Evolutionary conservation across 2,113 vertebrate genomes (phyloP).

Genomic region (Phrynosoma platyrhinos): DNA sequence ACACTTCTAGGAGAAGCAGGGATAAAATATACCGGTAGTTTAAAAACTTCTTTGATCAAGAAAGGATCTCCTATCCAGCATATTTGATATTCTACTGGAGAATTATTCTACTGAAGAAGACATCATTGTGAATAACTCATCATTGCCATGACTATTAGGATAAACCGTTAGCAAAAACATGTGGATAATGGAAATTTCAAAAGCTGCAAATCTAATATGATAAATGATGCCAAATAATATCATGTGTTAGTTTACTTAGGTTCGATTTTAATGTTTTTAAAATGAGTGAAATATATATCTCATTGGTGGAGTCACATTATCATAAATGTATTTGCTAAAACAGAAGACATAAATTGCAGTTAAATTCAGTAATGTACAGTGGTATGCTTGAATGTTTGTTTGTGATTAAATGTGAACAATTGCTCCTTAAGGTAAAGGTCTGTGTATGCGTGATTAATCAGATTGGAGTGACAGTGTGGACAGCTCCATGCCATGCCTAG

Average conservation of each 20-base stretch:
- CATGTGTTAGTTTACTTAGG: slow-evolving; percentile 67
- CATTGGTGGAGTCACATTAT: slow-evolving; percentile 67
- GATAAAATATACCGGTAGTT: slow-evolving; percentile 55
- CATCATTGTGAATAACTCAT: slow-evolving; percentile 63
- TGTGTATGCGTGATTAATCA: slow-evolving; percentile 83
- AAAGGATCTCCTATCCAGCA: slow-evolving; percentile 46
- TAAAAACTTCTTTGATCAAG: slow-evolving; percentile 42
- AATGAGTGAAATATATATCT: slow-evolving; percentile 73
- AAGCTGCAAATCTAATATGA: slow-evolving; percentile 63
- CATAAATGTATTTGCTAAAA: slow-evolving; percentile 77
- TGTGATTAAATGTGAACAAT: slow-evolving; percentile 85
- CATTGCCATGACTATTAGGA: slow-evolving; percentile 68
- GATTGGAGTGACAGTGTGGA: slow-evolving; percentile 82
- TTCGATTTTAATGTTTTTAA: slow-evolving; percentile 75
- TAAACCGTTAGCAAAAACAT: slow-evolving; percentile 66
- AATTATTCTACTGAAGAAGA: slow-evolving; percentile 63
- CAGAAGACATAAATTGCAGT: slow-evolving; percentile 73
- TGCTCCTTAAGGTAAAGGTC: slow-evolving; percentile 86
- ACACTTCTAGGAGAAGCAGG: slow-evolving; percentile 40
- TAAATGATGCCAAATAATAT: slow-evolving; percentile 65
- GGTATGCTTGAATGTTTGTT: slow-evolving; percentile 80
- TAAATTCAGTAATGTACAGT: slow-evolving; percentile 77
- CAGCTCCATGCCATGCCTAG: slow-evolving; percentile 81
- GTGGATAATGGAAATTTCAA: slow-evolving; percentile 69
- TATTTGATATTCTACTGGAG: slow-evolving; percentile 48